Evolutionary conservation across 2,113 vertebrate species (phyloP), one percentile per base, ranked within the genome.

Genomic region (Crotalus tigris): DNA sequence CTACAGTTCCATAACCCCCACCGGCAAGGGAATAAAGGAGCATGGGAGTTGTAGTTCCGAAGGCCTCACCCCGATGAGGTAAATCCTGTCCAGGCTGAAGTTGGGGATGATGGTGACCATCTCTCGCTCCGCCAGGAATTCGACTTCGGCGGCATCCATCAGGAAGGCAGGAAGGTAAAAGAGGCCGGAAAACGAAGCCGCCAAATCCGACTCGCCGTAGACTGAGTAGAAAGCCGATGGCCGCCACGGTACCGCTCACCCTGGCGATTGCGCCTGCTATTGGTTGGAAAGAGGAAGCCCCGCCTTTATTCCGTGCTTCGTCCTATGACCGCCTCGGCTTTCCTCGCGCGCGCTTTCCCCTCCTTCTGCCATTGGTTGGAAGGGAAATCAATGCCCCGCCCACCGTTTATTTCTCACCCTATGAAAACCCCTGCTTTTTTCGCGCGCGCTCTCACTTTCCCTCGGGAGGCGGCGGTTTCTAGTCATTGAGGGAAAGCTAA

Each of bases 91-190:
- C 8, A 99, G 97, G 91, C 98, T 99, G 97, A 99, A 99, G 95
- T 99, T 99, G 0, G 99, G 99, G 55, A 99, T 99, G 23, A 99
- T 98, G 75, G 98, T 98, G 93, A 99, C 98, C 93, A 96, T 95
- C 96, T 99, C 98, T 91, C 99, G 99, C 97, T 99, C 99, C 0
- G 99, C 98, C 61, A 99, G 97, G 92, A 99, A 99, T 93, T 99
- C 99, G 3, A 98, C 99, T 90, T 99, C 99, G 0, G 98, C 96
- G 0, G 98, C 96, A 23, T 99, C 98, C 99, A 99, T 99, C 1
- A 2, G 1, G 23, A 1, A 0, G 0, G 17, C 19, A 1, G 1
- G 24, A 1, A 0, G 0, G 2, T 0, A 0, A 0, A 1, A 1
- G 0, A 2, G 61, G 5, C 53, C 24, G 3, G 0, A 1, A 0